Evolutionary conservation across 2,113 vertebrate genomes (phyloP), one percentile per base, ranked within the genome.

Genomic region (Oenanthe oenanthe): DNA sequence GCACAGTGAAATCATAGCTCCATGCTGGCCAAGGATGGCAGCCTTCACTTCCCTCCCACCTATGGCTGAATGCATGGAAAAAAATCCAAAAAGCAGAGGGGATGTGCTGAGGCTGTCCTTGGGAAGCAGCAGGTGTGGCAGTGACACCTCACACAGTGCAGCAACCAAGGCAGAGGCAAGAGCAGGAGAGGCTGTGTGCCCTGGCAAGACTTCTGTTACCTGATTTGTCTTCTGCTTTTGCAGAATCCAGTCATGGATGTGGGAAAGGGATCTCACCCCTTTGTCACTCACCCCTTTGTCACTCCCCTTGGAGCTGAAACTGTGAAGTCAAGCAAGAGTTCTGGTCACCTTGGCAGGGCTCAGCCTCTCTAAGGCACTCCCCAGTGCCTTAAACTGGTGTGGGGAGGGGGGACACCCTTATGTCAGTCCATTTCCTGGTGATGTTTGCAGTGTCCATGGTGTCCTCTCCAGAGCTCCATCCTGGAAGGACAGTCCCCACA

Each of bases 1-100:
- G 87, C 94, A 91, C n/a, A 91, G 68, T 65, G 87, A 97, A 94
- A 95, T 89, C 95, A 93, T 16, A 94, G 89, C 90, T 93, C 51
- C 80, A 73, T 1, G 5, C 40, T 63, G 72, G 82, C 77, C 71
- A 63, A 87, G 79, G 4, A 77, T 60, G 93, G 62, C 57, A 85
- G 43, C 48, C 85, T 67, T 48, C 62, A 11, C 60, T 51, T 81
- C 68, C 57, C 40, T 42, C 40, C 38, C 62, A 68, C 72, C 74
- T 79, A 32, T 14, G 65, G 60, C 60, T 9, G 56, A 82, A 83
- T 43, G 48, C 14, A 65, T 20, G 47, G 72, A 12, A 60, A 86
- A 61, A 45, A 34, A 5, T 1, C 15, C 43, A 6, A 66, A 42
- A 67, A 11, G 79, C 72, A 95, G 93, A 94, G 95, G 53, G 92